phyloP scores from a whole-genome alignment of 1,140 invertebrate genomes.

The Trialeurodes vaporariorum region DNA sequence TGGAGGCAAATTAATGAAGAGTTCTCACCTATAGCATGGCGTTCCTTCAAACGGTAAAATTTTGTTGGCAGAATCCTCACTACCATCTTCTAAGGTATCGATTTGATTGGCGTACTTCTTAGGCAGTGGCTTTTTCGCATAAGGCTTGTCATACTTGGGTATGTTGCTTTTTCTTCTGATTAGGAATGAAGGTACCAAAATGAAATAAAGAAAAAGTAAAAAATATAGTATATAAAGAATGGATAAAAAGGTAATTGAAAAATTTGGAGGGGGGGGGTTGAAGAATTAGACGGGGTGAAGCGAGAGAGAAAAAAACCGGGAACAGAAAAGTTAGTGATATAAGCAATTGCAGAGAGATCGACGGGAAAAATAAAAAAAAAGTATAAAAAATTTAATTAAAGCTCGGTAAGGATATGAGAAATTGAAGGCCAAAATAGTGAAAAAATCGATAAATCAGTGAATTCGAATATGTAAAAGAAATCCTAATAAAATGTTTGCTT shows the following conservation, averaged over 20 bases:
- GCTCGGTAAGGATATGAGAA: too few species aligned
- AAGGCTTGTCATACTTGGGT: constrained; percentile 50
- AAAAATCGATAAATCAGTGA: too few species aligned
- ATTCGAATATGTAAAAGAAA: too few species aligned
- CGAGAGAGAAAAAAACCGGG: too few species aligned
- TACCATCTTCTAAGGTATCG: constrained; percentile 54
- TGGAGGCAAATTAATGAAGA: not conserved
- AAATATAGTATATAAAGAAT: constrained; percentile 26
- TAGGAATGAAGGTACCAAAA: constrained; percentile 16
- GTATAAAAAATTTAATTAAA: too few species aligned
- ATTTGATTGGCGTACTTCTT: constrained; percentile 52
- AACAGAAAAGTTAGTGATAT: too few species aligned
- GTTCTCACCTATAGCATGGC: constrained; percentile 63
- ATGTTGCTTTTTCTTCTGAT: constrained; percentile 65
- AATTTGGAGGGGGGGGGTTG: too few species aligned
- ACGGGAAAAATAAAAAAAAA: too few species aligned
- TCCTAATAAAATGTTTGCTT: too few species aligned
- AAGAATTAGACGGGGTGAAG: too few species aligned
- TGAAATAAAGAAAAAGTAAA: constrained; percentile 27
- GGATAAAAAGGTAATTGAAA: constrained; percentile 23
- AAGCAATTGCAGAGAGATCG: too few species aligned
- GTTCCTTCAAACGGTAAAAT: constrained; percentile 64
- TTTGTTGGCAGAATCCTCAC: constrained; percentile 62
- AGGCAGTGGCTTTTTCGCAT: constrained; percentile 60
- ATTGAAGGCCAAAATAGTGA: too few species aligned